Conservation (phyloP, 1,140 invertebrate genomes). For the Sarcophaga peregrina region DNA sequence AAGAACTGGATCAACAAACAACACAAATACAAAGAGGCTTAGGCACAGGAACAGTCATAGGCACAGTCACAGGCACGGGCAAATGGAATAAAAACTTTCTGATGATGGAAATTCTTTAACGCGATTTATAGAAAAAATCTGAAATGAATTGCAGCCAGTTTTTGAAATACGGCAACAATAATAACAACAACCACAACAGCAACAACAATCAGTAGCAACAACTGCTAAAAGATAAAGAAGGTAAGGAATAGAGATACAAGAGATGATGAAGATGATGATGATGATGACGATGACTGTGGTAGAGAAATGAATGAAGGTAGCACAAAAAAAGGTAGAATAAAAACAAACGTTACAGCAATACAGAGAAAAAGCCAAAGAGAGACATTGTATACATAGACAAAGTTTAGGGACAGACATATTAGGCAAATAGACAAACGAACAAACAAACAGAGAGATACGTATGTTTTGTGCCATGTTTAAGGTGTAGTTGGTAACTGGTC, state of each 20-base stretch:
- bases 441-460: too few species aligned
- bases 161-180: background rate
- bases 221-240: background rate
- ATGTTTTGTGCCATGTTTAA: background rate
- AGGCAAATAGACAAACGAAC: too few species aligned
- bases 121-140: conserved; percentile 19
- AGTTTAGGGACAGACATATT: background rate
- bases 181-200: background rate
- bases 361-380: background rate
- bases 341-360: background rate
- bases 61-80: background rate
- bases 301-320: background rate
- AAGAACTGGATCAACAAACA: conserved; percentile 22
- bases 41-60: background rate
- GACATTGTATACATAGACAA: background rate
- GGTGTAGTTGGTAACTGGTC: background rate
- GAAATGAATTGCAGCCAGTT: conserved; percentile 2
- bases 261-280: background rate
- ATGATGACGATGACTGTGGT: background rate
- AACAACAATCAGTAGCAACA: background rate
- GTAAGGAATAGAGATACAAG: background rate
- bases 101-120: conserved; percentile 34
- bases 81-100: conserved; percentile 20
- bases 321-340: background rate
- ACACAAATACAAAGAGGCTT: conserved; percentile 2